Conservation (phyloP, 2,797 vertebrate species). For the Apogon hyalosoma region DNA sequence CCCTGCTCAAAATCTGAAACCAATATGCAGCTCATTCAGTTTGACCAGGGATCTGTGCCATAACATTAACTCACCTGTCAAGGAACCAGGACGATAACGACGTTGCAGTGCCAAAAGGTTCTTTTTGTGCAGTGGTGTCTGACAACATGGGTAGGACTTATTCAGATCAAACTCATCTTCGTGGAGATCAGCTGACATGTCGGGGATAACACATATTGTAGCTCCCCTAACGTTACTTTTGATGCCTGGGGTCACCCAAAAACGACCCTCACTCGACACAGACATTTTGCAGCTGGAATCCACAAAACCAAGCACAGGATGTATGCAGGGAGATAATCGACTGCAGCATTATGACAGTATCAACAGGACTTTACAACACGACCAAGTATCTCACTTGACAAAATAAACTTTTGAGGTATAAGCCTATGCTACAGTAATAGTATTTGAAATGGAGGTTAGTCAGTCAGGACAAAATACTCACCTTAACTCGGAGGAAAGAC, state of each 20-base stretch:
- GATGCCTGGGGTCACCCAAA: conserved; percentile 18
- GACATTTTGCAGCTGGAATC: conserved; percentile 65
- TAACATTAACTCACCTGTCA: conserved; percentile 76
- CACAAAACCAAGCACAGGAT: not conserved
- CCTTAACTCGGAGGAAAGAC: conserved; percentile 11
- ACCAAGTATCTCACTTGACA: not conserved
- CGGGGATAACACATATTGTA: conserved; percentile 66
- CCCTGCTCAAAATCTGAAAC: not conserved
- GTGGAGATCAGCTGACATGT: conserved; percentile 31
- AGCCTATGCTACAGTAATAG: rapidly evolving
- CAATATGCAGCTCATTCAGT: not conserved
- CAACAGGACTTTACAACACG: too few relatives aligned
- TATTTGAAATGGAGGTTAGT: not conserved
- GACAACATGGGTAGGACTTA: conserved; percentile 78
- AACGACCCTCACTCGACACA: conserved; percentile 47
- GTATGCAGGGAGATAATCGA: not conserved
- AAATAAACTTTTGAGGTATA: not conserved
- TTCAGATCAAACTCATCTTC: conserved; percentile 74
- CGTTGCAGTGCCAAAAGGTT: conserved; percentile 69
- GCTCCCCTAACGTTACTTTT: conserved; percentile 49
- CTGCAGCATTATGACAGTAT: not conserved
- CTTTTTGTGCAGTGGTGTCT: conserved; percentile 71
- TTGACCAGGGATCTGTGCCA: not conserved
- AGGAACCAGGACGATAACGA: conserved; percentile 69
- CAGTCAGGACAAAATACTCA: conserved; percentile 26